phyloP scores from a whole-genome alignment of 2,113 vertebrate species.

The Burhinus oedicnemus region DNA sequence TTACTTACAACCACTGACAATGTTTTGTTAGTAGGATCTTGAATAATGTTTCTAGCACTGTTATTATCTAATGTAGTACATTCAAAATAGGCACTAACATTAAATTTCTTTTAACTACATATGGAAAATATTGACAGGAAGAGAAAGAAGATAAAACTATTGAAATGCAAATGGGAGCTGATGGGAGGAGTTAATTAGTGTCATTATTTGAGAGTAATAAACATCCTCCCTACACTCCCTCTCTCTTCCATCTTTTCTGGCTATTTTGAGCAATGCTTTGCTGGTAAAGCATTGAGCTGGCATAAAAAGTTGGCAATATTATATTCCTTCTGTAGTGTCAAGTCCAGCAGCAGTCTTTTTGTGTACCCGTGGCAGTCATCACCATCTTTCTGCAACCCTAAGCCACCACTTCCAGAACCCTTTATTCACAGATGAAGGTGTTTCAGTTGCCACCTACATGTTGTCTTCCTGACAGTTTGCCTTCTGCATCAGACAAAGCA shows the following conservation, averaged over 20 bases:
- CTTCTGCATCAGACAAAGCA: not conserved
- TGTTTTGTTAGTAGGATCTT: not conserved
- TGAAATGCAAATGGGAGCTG: not conserved
- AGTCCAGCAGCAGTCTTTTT: not conserved
- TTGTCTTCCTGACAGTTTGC: not conserved
- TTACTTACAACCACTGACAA: not conserved
- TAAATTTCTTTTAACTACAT: not conserved
- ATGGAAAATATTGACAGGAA: not conserved
- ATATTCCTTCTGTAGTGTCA: not conserved
- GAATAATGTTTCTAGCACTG: not conserved
- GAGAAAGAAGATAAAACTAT: not conserved
- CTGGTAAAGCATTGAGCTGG: not conserved
- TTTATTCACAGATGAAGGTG: not conserved
- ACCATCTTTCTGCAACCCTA: not conserved
- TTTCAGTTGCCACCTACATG: not conserved
- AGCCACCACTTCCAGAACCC: not conserved
- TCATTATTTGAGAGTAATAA: not conserved
- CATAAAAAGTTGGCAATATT: not conserved
- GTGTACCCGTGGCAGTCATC: not conserved
- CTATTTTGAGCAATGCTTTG: not conserved
- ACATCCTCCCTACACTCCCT: rapidly evolving
- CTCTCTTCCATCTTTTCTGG: not conserved
- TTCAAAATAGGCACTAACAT: not conserved
- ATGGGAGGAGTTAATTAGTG: not conserved
- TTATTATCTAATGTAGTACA: not conserved